phyloP scores from a whole-genome alignment of 2,888 invertebrate species.

The Polymixis lichenea region DNA sequence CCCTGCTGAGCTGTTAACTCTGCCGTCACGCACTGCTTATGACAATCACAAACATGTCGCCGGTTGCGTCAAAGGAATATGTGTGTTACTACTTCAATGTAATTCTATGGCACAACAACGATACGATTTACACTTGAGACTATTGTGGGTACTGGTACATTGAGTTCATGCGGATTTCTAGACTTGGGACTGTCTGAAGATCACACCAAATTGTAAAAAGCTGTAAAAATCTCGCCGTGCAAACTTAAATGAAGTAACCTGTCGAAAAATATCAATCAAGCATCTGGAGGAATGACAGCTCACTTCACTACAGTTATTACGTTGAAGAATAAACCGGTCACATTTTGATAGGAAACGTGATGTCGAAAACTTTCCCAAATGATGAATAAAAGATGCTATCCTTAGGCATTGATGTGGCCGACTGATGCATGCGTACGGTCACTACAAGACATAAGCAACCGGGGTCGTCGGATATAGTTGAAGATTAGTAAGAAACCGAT shows the following conservation, averaged over 20 bases:
- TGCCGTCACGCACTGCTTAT: conserved; percentile 63
- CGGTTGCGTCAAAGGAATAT: conserved; percentile 60
- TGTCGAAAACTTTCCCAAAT: no score
- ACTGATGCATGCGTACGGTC: no score
- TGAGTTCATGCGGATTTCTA: conserved; percentile 22
- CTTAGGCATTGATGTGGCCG: neutral
- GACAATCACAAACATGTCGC: conserved; percentile 62
- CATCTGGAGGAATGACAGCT: no score
- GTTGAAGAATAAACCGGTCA: neutral
- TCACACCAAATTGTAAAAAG: neutral
- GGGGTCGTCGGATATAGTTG: no score
- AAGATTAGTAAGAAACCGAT: no score
- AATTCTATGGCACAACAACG: conserved; percentile 44
- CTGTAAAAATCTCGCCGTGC: neutral
- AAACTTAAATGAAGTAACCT: neutral
- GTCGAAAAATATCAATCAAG: neutral
- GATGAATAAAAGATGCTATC: neutral
- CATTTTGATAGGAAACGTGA: neutral
- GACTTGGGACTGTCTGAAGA: conserved; percentile 9
- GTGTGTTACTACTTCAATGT: conserved; percentile 38
- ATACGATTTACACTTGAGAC: conserved; percentile 45
- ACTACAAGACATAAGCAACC: no score
- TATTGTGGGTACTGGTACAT: conserved; percentile 25
- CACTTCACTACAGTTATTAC: no score
- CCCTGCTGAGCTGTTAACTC: conserved; percentile 58